Evolutionary conservation across 2,888 invertebrate species (phyloP).

Genomic region (Peribatodes rhomboidaria): DNA sequence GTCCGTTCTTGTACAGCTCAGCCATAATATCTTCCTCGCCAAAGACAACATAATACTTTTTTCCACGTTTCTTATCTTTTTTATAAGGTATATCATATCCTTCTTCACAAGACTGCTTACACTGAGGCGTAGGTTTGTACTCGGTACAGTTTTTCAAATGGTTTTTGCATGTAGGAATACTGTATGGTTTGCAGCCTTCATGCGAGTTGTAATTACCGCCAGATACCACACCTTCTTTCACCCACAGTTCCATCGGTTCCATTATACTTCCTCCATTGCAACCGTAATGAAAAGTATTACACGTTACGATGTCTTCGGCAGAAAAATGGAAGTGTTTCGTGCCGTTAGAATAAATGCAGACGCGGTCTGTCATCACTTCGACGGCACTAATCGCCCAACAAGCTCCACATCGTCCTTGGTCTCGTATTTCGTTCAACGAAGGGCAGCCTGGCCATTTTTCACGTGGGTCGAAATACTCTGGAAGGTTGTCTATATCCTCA

Average conservation of each 20-base stretch:
- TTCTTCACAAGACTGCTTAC: slow-evolving; percentile 20
- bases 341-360: slow-evolving; percentile 90
- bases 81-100: slow-evolving; percentile 86
- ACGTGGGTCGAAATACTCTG: slow-evolving; percentile 92
- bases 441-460: slow-evolving; percentile 92
- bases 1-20: slow-evolving; percentile 90
- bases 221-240: slow-evolving; percentile 87
- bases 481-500: slow-evolving; percentile 71
- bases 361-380: slow-evolving; percentile 92
- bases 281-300: neutral
- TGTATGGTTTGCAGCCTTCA: slow-evolving; percentile 85
- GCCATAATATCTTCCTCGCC: slow-evolving; percentile 80
- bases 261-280: slow-evolving; percentile 13
- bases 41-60: neutral
- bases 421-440: slow-evolving; percentile 90
- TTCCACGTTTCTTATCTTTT: slow-evolving; percentile 64
- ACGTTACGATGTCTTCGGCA: slow-evolving; percentile 77
- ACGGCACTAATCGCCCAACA: slow-evolving; percentile 95
- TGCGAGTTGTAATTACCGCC: slow-evolving; percentile 89
- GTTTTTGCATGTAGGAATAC: slow-evolving; percentile 88
- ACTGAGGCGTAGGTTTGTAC: slow-evolving; percentile 16
- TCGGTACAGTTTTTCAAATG: slow-evolving; percentile 8
- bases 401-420: slow-evolving; percentile 94
- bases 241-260: slow-evolving; percentile 7
- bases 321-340: slow-evolving; percentile 84